Base-by-base conservation (phyloP, 2,113 vertebrate genomes). In the Dasyprocta punctata region DNA sequence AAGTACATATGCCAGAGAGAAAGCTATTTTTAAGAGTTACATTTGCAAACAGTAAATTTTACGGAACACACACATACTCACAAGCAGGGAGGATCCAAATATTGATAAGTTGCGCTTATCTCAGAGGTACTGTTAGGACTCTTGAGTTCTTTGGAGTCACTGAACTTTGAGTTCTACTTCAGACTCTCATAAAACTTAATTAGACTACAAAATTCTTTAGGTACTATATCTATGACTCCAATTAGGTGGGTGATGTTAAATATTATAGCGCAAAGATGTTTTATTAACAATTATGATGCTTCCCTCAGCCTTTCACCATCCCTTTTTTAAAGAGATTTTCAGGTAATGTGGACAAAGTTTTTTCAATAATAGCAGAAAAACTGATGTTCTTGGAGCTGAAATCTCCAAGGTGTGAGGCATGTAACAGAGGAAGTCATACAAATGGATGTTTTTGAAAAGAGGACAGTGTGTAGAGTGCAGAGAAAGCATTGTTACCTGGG, bases 101-200 rank as follows among this genome's bases (percentile, higher is more conserved):
- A 95, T n/a, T 97, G 97, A 86, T 96, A 94, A 95, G 61, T 95
- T 95, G 73, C 52, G 89, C 49, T 96, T 97, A 80, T 95, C 85
- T 95, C 63, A 86, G 84, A 93, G 96, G 77, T 93, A 69, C 65
- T 94, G 38, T 90, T 78, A 90, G 88, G 82, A 77, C 75, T 94
- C 71, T 67, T 11, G 94, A 97, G 96, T 98, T 96, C 95, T 98
- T 98, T 97, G 97, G 54, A 78, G 96, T 97, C 96, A 98, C 98
- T 98, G 98, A 98, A 99, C 96, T 98, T 98, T 98, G 97, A 97
- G 95, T 97, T 98, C 97, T 98, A 97, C 98, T 98, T 98, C 97
- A 97, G 97, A 96, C 97, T 99, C 98, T 98, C 98, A 97, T 98
- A 98, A 98, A 98, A 98, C 97, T 98, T 98, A 56, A 0, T 86